Conservation (phyloP, 2,113 vertebrate genomes). For the Ptilonorhynchus violaceus region DNA sequence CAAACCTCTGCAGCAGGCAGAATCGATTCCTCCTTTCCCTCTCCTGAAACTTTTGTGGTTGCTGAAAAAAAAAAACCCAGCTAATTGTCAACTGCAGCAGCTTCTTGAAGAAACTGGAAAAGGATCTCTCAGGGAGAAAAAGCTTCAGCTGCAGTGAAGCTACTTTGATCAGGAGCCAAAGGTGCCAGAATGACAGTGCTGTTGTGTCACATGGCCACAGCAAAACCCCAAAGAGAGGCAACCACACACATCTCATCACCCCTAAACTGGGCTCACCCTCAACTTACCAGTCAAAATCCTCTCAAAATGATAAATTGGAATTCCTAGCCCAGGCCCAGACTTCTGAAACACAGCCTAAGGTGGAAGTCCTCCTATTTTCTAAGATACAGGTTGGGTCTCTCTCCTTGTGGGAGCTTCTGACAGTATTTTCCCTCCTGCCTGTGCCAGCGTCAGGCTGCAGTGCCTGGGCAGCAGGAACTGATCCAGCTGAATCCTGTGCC, state of each 20-base stretch:
- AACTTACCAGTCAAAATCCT: rapidly evolving
- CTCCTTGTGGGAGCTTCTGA: not conserved
- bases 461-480: not conserved
- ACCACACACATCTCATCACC: rapidly evolving
- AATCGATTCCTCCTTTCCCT: not conserved
- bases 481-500: not conserved
- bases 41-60: not conserved
- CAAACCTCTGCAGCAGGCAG: not conserved
- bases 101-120: not conserved
- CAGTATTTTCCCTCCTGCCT: not conserved
- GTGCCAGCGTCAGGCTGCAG: not conserved
- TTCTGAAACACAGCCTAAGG: not conserved
- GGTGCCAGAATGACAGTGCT: not conserved
- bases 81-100: not conserved
- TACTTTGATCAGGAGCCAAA: not conserved
- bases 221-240: not conserved
- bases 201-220: not conserved
- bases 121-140: not conserved
- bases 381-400: not conserved
- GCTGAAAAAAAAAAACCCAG: not conserved
- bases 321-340: not conserved
- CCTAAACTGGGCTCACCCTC: not conserved
- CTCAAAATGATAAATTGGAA: rapidly evolving
- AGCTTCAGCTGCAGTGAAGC: not conserved
- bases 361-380: not conserved